A percentile compares a stretch with the other conserved stretches of the same genome.
phyloP scores from a whole-genome alignment of 2,797 vertebrate species.

The Danio kyathit region DNA sequence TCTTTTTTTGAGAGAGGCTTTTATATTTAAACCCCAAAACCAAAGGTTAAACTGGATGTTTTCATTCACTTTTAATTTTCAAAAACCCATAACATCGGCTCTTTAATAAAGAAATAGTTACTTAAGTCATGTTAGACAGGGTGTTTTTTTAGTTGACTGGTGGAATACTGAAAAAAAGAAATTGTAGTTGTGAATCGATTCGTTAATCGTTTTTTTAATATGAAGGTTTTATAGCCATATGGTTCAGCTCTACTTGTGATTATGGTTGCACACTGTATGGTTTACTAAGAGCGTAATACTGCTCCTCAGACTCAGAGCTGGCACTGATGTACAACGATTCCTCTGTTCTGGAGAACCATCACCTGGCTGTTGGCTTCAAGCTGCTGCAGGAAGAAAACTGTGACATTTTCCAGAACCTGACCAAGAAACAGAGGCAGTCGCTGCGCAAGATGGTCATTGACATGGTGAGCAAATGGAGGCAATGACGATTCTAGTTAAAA shows the following conservation, averaged over 20 bases:
- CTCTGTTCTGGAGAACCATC: slow-evolving; percentile 93
- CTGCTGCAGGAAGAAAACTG: slow-evolving; percentile 93
- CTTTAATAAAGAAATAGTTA: too few relatives aligned
- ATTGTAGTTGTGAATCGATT: too few relatives aligned
- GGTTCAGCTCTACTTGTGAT: slow-evolving; percentile 13
- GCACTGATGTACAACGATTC: slow-evolving; percentile 93
- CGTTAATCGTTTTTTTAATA: too few relatives aligned
- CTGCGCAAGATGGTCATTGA: slow-evolving; percentile 93
- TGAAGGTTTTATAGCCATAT: too few relatives aligned
- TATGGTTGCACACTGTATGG: background rate
- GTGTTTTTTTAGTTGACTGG: too few relatives aligned
- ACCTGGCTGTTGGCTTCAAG: slow-evolving; percentile 93
- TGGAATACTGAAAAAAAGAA: too few relatives aligned
- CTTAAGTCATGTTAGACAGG: too few relatives aligned
- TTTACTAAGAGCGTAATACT: slow-evolving; percentile 11
- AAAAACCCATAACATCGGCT: too few relatives aligned
- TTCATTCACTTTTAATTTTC: too few relatives aligned
- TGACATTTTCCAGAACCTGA: slow-evolving; percentile 92
- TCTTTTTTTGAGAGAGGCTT: too few relatives aligned
- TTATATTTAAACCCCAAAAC: too few relatives aligned
- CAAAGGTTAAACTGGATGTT: too few relatives aligned
- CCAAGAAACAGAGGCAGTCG: slow-evolving; percentile 87
- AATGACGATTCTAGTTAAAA: background rate
- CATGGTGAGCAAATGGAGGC: slow-evolving; percentile 80
- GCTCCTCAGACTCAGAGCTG: slow-evolving; percentile 87